Evolutionary conservation across 2,113 vertebrate species (phyloP).

Genomic region (Bubo scandiacus): DNA sequence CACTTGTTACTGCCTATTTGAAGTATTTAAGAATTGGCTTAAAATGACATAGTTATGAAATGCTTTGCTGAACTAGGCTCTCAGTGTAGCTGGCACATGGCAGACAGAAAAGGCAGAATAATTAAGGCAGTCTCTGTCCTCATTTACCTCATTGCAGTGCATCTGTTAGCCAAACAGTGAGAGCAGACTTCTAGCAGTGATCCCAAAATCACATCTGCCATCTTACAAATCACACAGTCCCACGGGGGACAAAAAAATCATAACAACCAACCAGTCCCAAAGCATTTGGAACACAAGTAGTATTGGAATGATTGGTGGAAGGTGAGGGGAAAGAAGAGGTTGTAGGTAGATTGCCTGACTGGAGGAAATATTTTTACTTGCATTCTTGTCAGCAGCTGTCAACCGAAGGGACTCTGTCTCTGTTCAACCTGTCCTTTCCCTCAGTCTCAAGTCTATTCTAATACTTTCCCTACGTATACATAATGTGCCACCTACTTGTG

Average conservation of each 20-base stretch:
- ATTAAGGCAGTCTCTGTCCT: background rate
- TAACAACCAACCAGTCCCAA: background rate
- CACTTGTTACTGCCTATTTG: background rate
- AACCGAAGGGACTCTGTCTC: background rate
- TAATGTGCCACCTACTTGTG: rapidly evolving
- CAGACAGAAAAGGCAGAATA: background rate
- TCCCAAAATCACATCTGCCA: background rate
- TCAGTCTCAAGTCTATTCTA: background rate
- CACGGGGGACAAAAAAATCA: background rate
- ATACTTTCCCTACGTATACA: background rate
- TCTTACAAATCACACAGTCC: background rate
- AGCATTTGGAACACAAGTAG: rapidly evolving
- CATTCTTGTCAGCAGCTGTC: background rate
- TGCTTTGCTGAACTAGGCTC: background rate
- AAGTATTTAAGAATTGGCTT: background rate
- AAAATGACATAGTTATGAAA: background rate
- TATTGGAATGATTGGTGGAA: background rate
- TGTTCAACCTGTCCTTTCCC: background rate
- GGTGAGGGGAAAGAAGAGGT: background rate
- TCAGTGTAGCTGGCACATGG: background rate
- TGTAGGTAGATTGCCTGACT: background rate
- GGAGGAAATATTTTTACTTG: background rate
- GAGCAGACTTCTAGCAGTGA: background rate
- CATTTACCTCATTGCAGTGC: rapidly evolving
- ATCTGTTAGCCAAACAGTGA: background rate